Evolutionary conservation across 2,797 vertebrate genomes (phyloP).

Genomic region (Holocentrus rufus): DNA sequence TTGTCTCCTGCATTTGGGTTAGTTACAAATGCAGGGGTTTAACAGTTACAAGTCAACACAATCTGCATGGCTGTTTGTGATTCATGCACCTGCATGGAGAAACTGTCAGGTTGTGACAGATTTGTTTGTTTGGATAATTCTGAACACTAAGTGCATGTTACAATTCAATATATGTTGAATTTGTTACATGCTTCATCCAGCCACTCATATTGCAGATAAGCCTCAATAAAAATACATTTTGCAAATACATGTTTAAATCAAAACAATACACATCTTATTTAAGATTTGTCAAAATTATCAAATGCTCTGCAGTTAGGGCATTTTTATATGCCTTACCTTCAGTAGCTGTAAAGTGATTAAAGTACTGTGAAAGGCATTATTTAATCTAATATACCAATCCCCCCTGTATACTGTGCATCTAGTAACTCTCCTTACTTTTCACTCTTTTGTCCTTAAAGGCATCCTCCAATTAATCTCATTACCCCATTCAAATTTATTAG

Average conservation of each 20-base stretch:
- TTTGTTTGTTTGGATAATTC: no score
- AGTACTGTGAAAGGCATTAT: not conserved
- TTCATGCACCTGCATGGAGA: not conserved
- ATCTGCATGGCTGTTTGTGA: not conserved
- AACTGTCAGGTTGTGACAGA: no score
- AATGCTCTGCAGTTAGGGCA: no score
- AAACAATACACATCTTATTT: not conserved
- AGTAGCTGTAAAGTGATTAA: no score
- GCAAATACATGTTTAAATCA: not conserved
- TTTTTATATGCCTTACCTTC: no score
- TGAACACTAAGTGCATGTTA: no score
- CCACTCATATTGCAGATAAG: no score
- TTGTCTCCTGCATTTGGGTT: no score
- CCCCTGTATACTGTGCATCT: slow-evolving; percentile 12
- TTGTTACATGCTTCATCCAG: no score
- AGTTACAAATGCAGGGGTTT: no score
- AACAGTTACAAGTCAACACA: not conserved
- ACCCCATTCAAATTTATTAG: slow-evolving; percentile 47
- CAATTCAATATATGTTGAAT: no score
- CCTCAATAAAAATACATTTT: not conserved
- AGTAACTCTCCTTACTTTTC: not conserved
- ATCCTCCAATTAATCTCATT: slow-evolving; percentile 28
- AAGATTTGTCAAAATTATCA: not conserved
- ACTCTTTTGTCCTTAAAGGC: slow-evolving; percentile 48
- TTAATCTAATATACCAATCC: slow-evolving; percentile 38